Evolutionary conservation across 2,113 vertebrate species (phyloP).

Genomic region (Macaca fascicularis): DNA sequence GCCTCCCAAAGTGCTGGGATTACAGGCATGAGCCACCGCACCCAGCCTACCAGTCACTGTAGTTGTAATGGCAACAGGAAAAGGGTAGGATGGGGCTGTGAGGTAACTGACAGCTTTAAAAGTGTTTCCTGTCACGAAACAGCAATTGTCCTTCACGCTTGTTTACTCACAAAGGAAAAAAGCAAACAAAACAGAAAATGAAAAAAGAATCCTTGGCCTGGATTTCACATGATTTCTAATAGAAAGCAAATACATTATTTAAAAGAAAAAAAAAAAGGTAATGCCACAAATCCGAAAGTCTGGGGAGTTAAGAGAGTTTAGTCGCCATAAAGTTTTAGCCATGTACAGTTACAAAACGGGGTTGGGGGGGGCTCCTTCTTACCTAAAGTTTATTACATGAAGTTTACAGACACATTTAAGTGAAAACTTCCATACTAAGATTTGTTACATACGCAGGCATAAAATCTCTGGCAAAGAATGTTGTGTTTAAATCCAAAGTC

Average conservation of each 20-base stretch:
- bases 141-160: background rate
- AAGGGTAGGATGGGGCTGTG: background rate
- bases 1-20: too few relatives aligned
- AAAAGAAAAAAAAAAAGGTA: background rate
- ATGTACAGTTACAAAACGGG: background rate
- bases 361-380: background rate
- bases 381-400: slow-evolving; percentile 14
- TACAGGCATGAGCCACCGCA: too few relatives aligned
- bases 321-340: background rate
- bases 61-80: background rate
- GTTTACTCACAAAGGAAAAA: background rate
- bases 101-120: background rate
- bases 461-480: slow-evolving; percentile 36
- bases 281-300: background rate
- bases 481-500: slow-evolving; percentile 24
- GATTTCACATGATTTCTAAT: background rate
- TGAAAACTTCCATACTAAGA: slow-evolving; percentile 13
- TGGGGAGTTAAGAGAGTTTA: background rate
- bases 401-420: slow-evolving; percentile 15
- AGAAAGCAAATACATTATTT: background rate
- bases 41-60: background rate
- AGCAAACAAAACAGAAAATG: background rate
- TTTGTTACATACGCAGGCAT: slow-evolving; percentile 17
- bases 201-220: slow-evolving; percentile 7
- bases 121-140: background rate